Evolutionary conservation across 2,113 vertebrate species (phyloP), one percentile per base, ranked within the genome.

Genomic region (Notothenia coriiceps): DNA sequence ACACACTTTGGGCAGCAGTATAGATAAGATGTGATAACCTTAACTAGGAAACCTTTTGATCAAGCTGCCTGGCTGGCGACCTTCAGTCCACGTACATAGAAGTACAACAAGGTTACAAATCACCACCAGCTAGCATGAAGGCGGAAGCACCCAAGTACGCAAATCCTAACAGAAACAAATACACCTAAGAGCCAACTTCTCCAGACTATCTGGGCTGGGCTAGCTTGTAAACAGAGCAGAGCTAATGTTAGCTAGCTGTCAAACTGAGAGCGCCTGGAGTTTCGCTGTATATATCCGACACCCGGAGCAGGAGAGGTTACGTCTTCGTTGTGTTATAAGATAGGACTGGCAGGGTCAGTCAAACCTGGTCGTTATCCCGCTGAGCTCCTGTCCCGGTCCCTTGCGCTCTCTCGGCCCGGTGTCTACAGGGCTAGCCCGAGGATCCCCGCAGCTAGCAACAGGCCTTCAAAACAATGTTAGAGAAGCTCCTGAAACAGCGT

Each of bases 391-490:
- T 74, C 74, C 55, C 5, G 49, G 44, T 60, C 49, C 35, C 67
- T 35, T 40, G 67, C 56, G 57, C 6, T 71, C 72, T 47, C 20
- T 77, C 81, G 78, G 82, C 85, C 90, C 84, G 70, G 77, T 51
- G 66, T 74, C 68, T 70, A 66, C 62, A 13, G 69, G 86, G 85
- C 60, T 69, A 93, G 76, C 73, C 87, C 88, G 90, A 88, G 91
- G 90, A 91, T 86, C 70, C 73, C 62, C 72, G 79, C 20, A 75
- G 83, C 77, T 89, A 87, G 83, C 89, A 82, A 90, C 86, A 93
- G 93, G 93, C 93, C 93, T 85, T 77, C 85, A 88, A 80, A 94
- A 92, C 88, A 93, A 77, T 64, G 70, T 78, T 25, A 51, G 52
- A 70, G 20, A 10, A 56, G 77, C 20, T 46, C 10, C 12, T 10